phyloP scores from a whole-genome alignment of 2,113 vertebrate genomes.

The Entelurus aequoreus region DNA sequence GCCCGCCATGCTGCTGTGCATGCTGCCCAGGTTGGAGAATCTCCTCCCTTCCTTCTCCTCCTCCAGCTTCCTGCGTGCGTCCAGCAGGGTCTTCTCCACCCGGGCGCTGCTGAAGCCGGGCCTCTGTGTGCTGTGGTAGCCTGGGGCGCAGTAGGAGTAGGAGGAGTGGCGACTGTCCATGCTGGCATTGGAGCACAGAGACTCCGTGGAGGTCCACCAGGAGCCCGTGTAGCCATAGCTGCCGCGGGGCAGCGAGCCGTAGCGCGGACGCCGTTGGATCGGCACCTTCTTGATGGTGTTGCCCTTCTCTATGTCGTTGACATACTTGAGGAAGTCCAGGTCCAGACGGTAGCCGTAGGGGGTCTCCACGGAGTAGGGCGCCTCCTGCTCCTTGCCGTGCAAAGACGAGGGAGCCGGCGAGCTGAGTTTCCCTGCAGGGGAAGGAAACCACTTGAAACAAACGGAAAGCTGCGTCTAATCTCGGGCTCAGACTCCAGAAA shows the following conservation, averaged over 20 bases:
- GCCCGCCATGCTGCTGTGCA: slow-evolving; percentile 77
- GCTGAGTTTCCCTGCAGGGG: slow-evolving; percentile 76
- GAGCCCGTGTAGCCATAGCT: slow-evolving; percentile 81
- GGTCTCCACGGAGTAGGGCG: slow-evolving; percentile 88
- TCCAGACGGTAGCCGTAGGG: slow-evolving; percentile 91
- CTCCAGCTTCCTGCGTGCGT: slow-evolving; percentile 81
- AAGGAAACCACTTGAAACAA: slow-evolving; percentile 65
- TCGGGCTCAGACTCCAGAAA: slow-evolving; percentile 58
- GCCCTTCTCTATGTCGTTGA: slow-evolving; percentile 93
- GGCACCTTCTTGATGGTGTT: slow-evolving; percentile 84
- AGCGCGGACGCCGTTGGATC: slow-evolving; percentile 80
- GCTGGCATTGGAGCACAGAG: slow-evolving; percentile 85
- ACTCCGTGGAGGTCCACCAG: slow-evolving; percentile 92
- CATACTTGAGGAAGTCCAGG: slow-evolving; percentile 91
- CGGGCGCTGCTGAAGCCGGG: slow-evolving; percentile 76
- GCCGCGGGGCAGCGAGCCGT: slow-evolving; percentile 81
- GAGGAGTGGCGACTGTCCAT: slow-evolving; percentile 85
- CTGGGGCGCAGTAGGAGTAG: slow-evolving; percentile 84
- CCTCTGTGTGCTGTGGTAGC: slow-evolving; percentile 76
- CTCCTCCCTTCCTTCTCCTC: slow-evolving; percentile 76
- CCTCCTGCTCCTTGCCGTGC: slow-evolving; percentile 75
- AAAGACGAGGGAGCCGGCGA: slow-evolving; percentile 71
- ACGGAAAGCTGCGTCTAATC: slow-evolving; percentile 66
- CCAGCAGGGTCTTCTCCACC: slow-evolving; percentile 85
- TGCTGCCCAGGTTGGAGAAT: slow-evolving; percentile 75